These are phyloP conservation scores for Criorhina ranunculi DNA, from an alignment of 2,888 invertebrate genomes.

Conservation along the genomic window DNA sequence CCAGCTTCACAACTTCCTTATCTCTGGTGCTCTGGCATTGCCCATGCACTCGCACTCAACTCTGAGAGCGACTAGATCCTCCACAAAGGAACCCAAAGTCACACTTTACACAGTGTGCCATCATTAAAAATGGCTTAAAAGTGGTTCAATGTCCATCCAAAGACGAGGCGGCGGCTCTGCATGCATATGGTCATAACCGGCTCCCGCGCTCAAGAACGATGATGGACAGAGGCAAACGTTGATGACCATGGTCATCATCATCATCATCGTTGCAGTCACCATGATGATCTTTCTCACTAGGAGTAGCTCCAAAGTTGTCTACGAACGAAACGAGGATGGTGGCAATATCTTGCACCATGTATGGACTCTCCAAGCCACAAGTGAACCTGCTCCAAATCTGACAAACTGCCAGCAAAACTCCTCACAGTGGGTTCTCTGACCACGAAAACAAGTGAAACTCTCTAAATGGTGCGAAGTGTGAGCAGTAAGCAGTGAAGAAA, in stretches of 20 bases:
- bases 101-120: slow-evolving; percentile 52
- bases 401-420: slow-evolving; percentile 43
- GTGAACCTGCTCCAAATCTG: slow-evolving; percentile 76
- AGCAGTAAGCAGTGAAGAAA: slow-evolving; percentile 40
- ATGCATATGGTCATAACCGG: slow-evolving; percentile 65
- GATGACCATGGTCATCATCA: slow-evolving; percentile 60
- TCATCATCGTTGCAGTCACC: not conserved
- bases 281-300: slow-evolving; percentile 8
- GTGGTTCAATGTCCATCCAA: slow-evolving; percentile 71
- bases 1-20: slow-evolving; percentile 71
- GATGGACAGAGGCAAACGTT: slow-evolving; percentile 65
- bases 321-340: slow-evolving; percentile 43
- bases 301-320: slow-evolving; percentile 47
- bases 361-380: slow-evolving; percentile 4
- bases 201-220: slow-evolving; percentile 39
- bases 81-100: slow-evolving; percentile 27
- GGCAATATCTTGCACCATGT: slow-evolving; percentile 27
- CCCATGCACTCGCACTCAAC: slow-evolving; percentile 42
- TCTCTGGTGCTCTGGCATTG: slow-evolving; percentile 44
- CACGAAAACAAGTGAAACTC: slow-evolving; percentile 68
- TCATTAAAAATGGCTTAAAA: slow-evolving; percentile 71
- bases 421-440: not conserved
- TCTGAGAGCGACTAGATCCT: not conserved
- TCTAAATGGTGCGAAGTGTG: slow-evolving; percentile 73
- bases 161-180: slow-evolving; percentile 34